These are phyloP conservation scores for Rousettus leschenaultii DNA, from an alignment of 2,113 vertebrate genomes.

Conservation along the genomic window DNA sequence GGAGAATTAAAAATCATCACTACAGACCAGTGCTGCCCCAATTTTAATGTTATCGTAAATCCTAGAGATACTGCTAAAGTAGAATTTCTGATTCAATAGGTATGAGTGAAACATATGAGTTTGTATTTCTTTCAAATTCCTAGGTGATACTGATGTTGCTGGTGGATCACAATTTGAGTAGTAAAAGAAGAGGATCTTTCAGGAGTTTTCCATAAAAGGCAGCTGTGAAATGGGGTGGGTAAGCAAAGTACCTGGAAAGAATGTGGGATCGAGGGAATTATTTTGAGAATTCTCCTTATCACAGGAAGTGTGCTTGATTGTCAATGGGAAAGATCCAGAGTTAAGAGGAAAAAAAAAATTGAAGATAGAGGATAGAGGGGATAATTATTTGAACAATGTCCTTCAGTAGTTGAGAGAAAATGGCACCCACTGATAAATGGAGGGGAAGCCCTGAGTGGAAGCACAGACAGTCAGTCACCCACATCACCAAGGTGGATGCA, in stretches of 20 bases:
- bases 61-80: neutral
- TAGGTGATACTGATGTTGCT: neutral
- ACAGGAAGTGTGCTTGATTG: neutral
- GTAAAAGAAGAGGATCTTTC: neutral
- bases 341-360: neutral
- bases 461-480: accelerated
- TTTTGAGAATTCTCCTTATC: neutral
- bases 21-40: neutral
- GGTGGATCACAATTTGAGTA: neutral
- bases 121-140: neutral
- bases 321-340: neutral
- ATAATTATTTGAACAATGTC: neutral
- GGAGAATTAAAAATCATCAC: neutral
- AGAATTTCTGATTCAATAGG: neutral
- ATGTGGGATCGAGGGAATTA: neutral
- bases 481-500: no score
- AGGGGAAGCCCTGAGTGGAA: neutral
- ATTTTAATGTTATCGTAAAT: neutral
- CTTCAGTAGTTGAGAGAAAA: neutral
- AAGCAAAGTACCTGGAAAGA: neutral
- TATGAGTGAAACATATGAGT: neutral
- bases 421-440: neutral
- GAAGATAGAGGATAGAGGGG: neutral
- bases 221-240: neutral
- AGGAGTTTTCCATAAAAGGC: neutral